phyloP scores from a whole-genome alignment of 2,113 vertebrate species.

The Peromyscus californicus region DNA sequence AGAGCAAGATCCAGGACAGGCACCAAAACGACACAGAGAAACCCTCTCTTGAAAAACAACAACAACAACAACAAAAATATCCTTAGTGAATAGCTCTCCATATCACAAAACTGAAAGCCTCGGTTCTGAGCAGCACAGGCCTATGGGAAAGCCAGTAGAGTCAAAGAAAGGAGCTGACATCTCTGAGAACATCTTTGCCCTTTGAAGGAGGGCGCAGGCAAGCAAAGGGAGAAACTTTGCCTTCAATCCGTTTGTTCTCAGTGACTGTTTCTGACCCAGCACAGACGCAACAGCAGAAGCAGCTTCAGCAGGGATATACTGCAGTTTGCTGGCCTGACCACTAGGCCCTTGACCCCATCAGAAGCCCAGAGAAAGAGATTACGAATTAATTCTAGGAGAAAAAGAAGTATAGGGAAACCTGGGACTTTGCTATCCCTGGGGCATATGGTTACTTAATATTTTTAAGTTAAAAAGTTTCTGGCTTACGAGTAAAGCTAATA shows the following conservation, averaged over 20 bases:
- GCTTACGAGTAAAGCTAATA: not conserved
- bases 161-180: not conserved
- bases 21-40: no score
- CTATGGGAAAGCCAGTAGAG: not conserved
- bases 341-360: not conserved
- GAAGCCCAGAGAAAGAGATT: not conserved
- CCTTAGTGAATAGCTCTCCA: not conserved
- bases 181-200: not conserved
- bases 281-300: not conserved
- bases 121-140: not conserved
- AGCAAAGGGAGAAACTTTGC: not conserved
- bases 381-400: not conserved
- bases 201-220: not conserved
- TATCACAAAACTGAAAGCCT: not conserved
- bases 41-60: no score
- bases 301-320: not conserved
- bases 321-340: no score
- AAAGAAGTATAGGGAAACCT: no score
- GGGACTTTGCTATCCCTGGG: not conserved
- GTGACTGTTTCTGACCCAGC: not conserved
- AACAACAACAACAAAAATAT: no score
- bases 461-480: not conserved
- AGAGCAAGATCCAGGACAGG: no score
- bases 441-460: not conserved
- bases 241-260: not conserved